Evolutionary conservation across 2,797 vertebrate genomes (phyloP), one percentile per base, ranked within the genome.

Genomic region (Microtus agrestis): DNA sequence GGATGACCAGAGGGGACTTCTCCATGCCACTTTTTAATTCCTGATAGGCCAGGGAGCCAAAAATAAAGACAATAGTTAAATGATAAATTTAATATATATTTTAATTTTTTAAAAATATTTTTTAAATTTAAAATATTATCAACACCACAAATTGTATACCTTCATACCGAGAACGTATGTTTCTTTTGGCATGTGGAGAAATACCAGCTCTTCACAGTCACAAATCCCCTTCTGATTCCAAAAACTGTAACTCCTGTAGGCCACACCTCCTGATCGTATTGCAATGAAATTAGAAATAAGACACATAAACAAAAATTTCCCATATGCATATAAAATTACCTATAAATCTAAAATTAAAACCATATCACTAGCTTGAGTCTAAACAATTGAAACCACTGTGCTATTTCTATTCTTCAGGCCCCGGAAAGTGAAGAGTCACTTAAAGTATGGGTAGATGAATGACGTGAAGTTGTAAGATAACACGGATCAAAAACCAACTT

Each of bases 261-360:
- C 37, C 34, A 74, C 1, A 46, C 7, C 67, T 93, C 67, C 65
- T 91, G 65, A 65, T 71, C n/a, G 74, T 12, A 61, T 0, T 76
- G 17, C 59, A 63, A 37, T 71, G 11, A 88, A 89, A 73, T 87
- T 15, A 90, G 69, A 91, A 91, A 85, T 74, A 89, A 89, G 14
- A 56, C 40, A 84, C 87, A 87, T 90, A 82, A 86, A 73, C 14
- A 19, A 78, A 85, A 90, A 37, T 13, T 51, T 40, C 51, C 43
- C 37, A 92, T 8, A 67, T 5, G 1, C 7, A 54, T 1, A 29
- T 17, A 91, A 48, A n/a, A 17, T 34, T 59, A 69, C 31, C 37
- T 79, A 54, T 84, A 96, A 67, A 73, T 21, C 15, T 91, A 82
- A 91, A 87, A 56, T n/a, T 13, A 61, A 96, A 94, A 93, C 34